Percentiles rank a stretch among this genome's conserved stretches.
Evolutionary conservation across 2,888 invertebrate species (phyloP).

Genomic region (Brachyptera putata): DNA sequence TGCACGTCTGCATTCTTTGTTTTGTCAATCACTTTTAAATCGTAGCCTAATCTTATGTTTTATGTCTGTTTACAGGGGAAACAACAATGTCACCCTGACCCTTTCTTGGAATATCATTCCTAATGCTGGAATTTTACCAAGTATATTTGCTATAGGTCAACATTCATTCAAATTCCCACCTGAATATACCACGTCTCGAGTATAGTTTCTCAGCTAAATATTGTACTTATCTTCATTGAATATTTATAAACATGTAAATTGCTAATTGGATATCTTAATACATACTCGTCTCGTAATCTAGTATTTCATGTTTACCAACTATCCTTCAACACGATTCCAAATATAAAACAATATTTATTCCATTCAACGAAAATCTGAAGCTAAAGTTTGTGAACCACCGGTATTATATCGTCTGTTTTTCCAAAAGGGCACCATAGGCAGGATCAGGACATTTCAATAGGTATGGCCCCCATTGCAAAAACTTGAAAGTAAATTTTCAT

Average conservation of each 20-base stretch:
- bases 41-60: constrained; percentile 5
- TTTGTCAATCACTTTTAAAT: background rate
- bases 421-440: no score
- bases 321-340: no score
- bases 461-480: no score
- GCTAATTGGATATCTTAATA: no score
- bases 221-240: background rate
- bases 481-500: no score
- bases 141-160: constrained; percentile 74
- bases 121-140: constrained; percentile 92
- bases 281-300: no score
- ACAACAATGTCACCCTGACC: constrained; percentile 91
- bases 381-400: no score
- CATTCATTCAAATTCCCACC: constrained; percentile 88
- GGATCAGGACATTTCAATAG: no score
- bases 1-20: background rate
- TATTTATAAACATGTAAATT: background rate
- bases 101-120: constrained; percentile 98
- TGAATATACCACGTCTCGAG: constrained; percentile 71
- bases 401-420: no score
- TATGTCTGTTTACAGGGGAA: constrained; percentile 62
- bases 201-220: constrained; percentile 41
- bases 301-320: no score
- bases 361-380: no score
- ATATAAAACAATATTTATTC: no score